These are phyloP conservation scores for Aspidoscelis tigris DNA, from an alignment of 2,113 vertebrate genomes.

Conservation along the genomic window DNA sequence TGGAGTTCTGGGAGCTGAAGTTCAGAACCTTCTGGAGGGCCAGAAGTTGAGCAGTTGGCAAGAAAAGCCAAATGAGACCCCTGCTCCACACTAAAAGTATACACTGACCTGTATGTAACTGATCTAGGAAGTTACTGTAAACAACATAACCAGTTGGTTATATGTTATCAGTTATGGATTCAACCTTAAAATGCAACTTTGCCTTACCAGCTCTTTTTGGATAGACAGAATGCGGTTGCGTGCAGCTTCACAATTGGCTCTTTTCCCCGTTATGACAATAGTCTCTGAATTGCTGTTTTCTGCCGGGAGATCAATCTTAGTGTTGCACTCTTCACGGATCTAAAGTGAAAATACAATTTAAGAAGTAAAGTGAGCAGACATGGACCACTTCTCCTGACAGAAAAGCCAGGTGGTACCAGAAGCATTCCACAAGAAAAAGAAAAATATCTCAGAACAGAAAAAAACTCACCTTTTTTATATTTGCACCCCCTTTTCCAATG, in stretches of 20 bases:
- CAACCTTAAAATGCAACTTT: not conserved
- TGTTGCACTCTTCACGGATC: slow-evolving; percentile 99
- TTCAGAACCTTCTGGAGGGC: not conserved
- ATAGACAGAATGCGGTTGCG: slow-evolving; percentile 92
- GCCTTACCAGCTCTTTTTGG: slow-evolving; percentile 94
- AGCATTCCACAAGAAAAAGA: not conserved
- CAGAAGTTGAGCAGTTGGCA: not conserved
- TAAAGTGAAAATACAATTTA: slow-evolving; percentile 52
- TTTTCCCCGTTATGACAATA: slow-evolving; percentile 98
- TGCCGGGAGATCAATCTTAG: slow-evolving; percentile 97
- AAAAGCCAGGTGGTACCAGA: too few relatives aligned
- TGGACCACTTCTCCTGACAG: not conserved
- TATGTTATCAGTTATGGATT: not conserved
- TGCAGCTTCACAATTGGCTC: slow-evolving; percentile 93
- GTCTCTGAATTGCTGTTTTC: slow-evolving; percentile 99
- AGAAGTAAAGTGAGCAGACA: not conserved
- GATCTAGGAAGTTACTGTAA: not conserved
- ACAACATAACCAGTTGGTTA: not conserved
- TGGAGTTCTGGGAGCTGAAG: not conserved
- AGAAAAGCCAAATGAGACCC: not conserved
- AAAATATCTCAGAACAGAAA: slow-evolving; percentile 1
- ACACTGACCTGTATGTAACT: not conserved
- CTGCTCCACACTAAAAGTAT: not conserved
- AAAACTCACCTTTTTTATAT: slow-evolving; percentile 92
- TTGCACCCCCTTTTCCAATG: slow-evolving; percentile 98